These are phyloP conservation scores for Ophioninae sp. DNA, from an alignment of 2,888 invertebrate species.

Conservation along the genomic window DNA sequence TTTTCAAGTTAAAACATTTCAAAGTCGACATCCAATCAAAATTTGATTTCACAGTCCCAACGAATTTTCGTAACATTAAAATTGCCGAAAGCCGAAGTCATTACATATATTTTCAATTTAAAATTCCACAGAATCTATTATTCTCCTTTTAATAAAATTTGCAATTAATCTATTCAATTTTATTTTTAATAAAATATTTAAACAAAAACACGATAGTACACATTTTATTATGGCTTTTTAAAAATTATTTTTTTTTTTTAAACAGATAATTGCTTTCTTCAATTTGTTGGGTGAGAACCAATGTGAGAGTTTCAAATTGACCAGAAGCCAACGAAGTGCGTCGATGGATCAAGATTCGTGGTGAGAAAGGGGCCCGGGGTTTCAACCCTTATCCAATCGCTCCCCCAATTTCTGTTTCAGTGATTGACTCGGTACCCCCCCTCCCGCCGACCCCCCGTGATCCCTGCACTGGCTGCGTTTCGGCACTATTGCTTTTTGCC, in stretches of 20 bases:
- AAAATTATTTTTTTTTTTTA: no score
- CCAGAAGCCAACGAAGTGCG: conserved; percentile 64
- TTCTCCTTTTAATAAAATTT: no score
- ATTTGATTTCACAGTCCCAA: not conserved
- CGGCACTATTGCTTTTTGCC: conserved; percentile 32
- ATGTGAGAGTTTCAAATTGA: conserved; percentile 70
- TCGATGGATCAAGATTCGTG: conserved; percentile 32
- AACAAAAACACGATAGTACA: no score
- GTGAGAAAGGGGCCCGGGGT: conserved; percentile 50
- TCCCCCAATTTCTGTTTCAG: conserved; percentile 74
- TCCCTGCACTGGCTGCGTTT: conserved; percentile 39
- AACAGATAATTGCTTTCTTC: no score
- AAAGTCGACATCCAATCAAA: not conserved
- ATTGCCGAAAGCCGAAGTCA: conserved; percentile 25
- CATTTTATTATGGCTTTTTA: no score
- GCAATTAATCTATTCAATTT: no score
- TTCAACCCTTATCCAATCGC: conserved; percentile 73
- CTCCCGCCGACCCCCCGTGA: conserved; percentile 67
- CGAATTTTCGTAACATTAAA: not conserved
- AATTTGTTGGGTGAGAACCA: conserved; percentile 67
- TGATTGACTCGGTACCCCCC: conserved; percentile 70
- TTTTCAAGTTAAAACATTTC: no score
- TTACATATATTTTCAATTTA: no score
- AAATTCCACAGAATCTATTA: no score
- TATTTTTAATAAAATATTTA: no score